A percentile compares a stretch with the other conserved stretches of the same genome.
phyloP scores from a whole-genome alignment of 2,113 vertebrate species.

The Vanacampus margaritifer region DNA sequence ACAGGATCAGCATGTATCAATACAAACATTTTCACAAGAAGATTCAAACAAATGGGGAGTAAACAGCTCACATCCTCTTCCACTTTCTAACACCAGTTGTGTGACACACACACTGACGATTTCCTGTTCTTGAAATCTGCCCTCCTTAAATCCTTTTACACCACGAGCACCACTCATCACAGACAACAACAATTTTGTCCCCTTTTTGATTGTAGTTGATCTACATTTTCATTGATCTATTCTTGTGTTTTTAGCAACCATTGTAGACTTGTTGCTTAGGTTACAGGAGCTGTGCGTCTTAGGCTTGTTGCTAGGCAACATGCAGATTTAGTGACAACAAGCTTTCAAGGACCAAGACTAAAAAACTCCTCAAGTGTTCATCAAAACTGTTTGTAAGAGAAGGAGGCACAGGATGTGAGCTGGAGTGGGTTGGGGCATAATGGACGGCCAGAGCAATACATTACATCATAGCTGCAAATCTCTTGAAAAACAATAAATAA shows the following conservation, averaged over 20 bases:
- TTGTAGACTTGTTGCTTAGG: constrained; percentile 13
- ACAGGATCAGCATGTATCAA: constrained; percentile 16
- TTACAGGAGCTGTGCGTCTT: constrained; percentile 8
- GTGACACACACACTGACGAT: not conserved
- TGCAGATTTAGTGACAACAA: constrained; percentile 2
- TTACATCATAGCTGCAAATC: constrained; percentile 55
- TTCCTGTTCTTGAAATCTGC: not conserved
- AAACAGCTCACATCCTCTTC: constrained; percentile 37
- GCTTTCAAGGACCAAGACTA: not conserved
- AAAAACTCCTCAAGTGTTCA: not conserved
- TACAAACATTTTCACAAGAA: constrained; percentile 20
- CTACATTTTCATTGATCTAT: not conserved
- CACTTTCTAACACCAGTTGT: not conserved
- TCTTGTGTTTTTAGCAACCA: not conserved
- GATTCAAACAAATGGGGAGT: constrained; percentile 13
- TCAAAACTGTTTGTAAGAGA: not conserved
- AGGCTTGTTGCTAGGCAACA: constrained; percentile 32
- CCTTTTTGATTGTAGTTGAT: not conserved
- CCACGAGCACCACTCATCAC: not conserved
- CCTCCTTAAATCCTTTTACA: not conserved
- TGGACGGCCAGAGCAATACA: constrained; percentile 60
- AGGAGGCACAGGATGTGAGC: constrained; percentile 31
- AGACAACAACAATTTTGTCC: not conserved
- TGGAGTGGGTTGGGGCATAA: constrained; percentile 16
- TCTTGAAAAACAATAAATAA: constrained; percentile 79